Evolutionary conservation across 2,888 invertebrate species (phyloP).

Genomic region (Crossocerus cetratus): DNA sequence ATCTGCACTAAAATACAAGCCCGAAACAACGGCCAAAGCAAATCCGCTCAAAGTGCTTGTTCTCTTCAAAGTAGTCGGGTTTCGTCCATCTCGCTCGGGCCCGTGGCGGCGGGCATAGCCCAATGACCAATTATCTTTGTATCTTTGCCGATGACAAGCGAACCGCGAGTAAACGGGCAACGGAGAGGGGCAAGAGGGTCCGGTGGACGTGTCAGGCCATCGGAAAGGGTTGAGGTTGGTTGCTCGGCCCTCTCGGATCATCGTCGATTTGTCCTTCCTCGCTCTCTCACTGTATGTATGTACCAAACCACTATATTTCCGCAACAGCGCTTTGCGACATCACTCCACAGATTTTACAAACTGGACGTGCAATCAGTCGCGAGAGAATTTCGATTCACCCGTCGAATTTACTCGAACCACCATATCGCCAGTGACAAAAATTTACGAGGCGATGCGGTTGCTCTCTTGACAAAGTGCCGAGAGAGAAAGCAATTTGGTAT

Average conservation of each 20-base stretch:
- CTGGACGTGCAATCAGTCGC: too few relatives aligned
- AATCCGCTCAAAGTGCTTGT: constrained; percentile 74
- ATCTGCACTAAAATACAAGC: constrained; percentile 76
- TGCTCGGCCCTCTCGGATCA: constrained; percentile 41
- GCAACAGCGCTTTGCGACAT: too few relatives aligned
- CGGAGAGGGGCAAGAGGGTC: constrained; percentile 69
- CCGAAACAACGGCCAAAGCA: constrained; percentile 76
- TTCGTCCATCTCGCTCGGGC: constrained; percentile 68
- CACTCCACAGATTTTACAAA: too few relatives aligned
- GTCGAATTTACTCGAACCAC: too few relatives aligned
- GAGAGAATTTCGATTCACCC: too few relatives aligned
- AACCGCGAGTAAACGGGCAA: constrained; percentile 71
- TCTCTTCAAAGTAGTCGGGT: constrained; percentile 70
- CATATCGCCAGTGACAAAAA: neutral
- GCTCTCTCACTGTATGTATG: constrained; percentile 8
- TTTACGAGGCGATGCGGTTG: neutral
- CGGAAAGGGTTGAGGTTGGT: constrained; percentile 55
- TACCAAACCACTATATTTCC: neutral
- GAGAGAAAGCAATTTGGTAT: neutral
- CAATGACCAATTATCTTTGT: constrained; percentile 76
- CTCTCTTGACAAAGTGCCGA: neutral
- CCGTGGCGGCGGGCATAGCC: constrained; percentile 66
- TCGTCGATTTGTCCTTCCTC: constrained; percentile 26
- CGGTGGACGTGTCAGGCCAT: constrained; percentile 58
- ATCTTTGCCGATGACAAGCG: constrained; percentile 75